Evolutionary conservation across 92 coral and sea anemone genomes (phyloP), one percentile per base, ranked within the genome.

Genomic region (Epizoanthus fatuus): DNA sequence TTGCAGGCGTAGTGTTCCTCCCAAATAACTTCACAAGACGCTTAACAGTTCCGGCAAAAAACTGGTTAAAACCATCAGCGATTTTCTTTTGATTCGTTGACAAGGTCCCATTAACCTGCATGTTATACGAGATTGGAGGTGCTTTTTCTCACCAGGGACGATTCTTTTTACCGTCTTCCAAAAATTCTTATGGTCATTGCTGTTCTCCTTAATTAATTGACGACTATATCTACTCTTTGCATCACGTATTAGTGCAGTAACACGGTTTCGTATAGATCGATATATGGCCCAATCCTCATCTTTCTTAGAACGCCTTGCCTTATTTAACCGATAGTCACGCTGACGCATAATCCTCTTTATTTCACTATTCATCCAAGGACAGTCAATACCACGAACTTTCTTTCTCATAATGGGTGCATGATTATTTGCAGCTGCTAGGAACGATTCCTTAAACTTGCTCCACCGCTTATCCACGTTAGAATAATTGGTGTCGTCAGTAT

Each of bases 351-450:
- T 3, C 38, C 12, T 39, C 45, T 86, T 86, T 12, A 79, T 86
- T 19, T 59, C 56, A 15, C 72, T 67, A 56, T 68, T 86, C 85
- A 86, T 78, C 81, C 81, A 86, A 39, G 86, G 90, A 79, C 75
- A 81, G 25, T 81, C 75, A 65, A 37, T 16, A 3, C 85, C 85
- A 37, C 74, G 75, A 10, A 63, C 85, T 42, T 22, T 39, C 63
- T 81, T 63, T 7, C 54, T 7, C 13, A 63, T 63, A 35, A 64
- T 5, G 14, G 85, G 85, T 15, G 75, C 85, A 45, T 42, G 59
- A 13, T 37, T 63, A 51, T 42, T 39, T 16, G 59, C 57, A 8
- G 22, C 56, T 16, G 62, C 4, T 29, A 40, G 20, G 69, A 63
- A 81, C 14, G 72, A 49, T 9, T 64, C n/a, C 47, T 81, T 81